phyloP scores from a whole-genome alignment of 2,113 vertebrate genomes.

The Scytalopus superciliaris region DNA sequence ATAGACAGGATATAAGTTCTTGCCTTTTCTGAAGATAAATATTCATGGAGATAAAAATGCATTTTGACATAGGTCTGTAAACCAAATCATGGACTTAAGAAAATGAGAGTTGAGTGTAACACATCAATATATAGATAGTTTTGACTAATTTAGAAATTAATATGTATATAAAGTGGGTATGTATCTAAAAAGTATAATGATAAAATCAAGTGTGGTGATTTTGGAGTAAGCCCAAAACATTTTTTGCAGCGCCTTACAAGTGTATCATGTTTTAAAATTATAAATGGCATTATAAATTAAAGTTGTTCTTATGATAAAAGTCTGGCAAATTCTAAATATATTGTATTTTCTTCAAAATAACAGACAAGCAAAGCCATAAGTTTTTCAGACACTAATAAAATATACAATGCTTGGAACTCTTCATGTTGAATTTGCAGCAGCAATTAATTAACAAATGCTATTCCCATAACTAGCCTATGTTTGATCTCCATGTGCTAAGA shows the following conservation, averaged over 20 bases:
- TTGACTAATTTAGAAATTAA: neutral
- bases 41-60: neutral
- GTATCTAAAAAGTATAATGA: neutral
- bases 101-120: neutral
- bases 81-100: neutral
- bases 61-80: neutral
- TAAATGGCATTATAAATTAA: neutral
- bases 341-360: neutral
- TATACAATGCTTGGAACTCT: neutral
- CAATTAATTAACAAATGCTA: conserved; percentile 44
- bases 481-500: conserved; percentile 35
- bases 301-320: neutral
- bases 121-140: neutral
- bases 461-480: neutral
- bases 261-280: neutral
- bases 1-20: neutral
- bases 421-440: neutral
- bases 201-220: neutral
- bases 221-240: neutral
- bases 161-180: neutral
- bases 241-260: neutral
- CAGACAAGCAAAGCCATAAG: neutral
- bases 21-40: neutral
- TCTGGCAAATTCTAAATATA: neutral
- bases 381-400: conserved; percentile 32